phyloP scores from a whole-genome alignment of 2,797 vertebrate genomes.

The Choloepus didactylus region DNA sequence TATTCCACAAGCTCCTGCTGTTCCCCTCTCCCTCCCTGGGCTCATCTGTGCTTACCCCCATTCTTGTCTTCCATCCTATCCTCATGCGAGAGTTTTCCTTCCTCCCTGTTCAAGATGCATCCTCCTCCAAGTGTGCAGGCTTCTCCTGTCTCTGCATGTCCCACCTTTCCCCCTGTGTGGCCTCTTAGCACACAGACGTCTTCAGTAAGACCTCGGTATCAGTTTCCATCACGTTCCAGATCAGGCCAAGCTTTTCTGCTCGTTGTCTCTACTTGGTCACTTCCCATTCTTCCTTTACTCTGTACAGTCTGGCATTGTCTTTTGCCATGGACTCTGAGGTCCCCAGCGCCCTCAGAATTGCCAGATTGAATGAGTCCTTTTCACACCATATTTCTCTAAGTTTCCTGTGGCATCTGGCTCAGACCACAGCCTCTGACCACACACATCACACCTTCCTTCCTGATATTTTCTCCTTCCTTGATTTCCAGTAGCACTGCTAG shows the following conservation, averaged over 20 bases:
- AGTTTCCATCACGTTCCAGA: not conserved
- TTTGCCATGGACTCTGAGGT: not conserved
- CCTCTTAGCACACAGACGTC: not conserved
- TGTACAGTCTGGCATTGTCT: not conserved
- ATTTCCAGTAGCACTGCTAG: not conserved
- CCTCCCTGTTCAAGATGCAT: not conserved
- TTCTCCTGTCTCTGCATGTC: not conserved
- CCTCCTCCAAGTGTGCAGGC: not conserved
- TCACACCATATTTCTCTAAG: not conserved
- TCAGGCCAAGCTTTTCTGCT: not conserved
- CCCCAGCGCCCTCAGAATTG: not conserved
- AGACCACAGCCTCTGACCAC: not conserved
- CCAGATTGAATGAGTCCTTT: not conserved
- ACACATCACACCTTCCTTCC: not conserved
- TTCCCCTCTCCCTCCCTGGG: not conserved
- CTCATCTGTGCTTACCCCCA: not conserved
- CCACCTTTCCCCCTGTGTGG: not conserved
- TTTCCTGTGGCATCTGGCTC: not conserved
- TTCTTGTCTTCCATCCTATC: not conserved
- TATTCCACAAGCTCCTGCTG: not conserved
- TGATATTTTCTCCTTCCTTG: not conserved
- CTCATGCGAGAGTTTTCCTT: not conserved
- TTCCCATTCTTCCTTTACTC: not conserved
- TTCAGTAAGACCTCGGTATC: not conserved
- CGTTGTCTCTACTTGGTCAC: not conserved